phyloP scores from a whole-genome alignment of 1,140 invertebrate species.

The Neuroterus valhalla region DNA sequence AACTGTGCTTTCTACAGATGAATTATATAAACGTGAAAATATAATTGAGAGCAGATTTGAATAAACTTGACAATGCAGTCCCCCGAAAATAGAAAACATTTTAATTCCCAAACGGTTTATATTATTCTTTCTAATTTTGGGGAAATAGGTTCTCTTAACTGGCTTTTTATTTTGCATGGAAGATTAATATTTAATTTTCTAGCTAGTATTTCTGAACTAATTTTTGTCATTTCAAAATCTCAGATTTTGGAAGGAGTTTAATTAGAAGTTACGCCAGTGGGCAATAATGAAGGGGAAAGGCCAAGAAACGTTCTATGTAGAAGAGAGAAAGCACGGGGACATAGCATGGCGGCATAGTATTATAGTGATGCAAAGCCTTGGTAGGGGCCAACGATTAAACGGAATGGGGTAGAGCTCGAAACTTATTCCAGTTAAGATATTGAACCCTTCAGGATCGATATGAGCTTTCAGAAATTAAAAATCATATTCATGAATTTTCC shows the following conservation, averaged over 20 bases:
- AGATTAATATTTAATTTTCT: background rate
- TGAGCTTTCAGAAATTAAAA: slow-evolving; percentile 2
- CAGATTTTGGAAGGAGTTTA: slow-evolving; percentile 38
- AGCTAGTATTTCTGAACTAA: background rate
- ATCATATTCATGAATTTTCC: background rate
- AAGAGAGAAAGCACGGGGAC: slow-evolving; percentile 47
- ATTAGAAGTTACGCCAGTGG: slow-evolving; percentile 60
- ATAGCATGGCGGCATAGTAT: slow-evolving; percentile 51
- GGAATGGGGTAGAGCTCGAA: slow-evolving; percentile 67
- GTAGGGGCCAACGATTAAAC: slow-evolving; percentile 64
- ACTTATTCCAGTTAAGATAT: slow-evolving; percentile 69
- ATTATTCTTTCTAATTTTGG: background rate
- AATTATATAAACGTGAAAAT: slow-evolving; percentile 2
- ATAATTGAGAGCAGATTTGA: background rate
- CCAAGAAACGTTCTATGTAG: slow-evolving; percentile 58
- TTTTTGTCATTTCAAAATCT: background rate
- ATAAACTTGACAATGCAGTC: no score
- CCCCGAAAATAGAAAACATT: no score
- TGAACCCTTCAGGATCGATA: slow-evolving; percentile 59
- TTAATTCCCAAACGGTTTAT: no score
- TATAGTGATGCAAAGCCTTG: slow-evolving; percentile 63
- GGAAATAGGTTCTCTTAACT: background rate
- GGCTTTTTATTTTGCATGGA: background rate
- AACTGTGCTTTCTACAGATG: slow-evolving; percentile 31
- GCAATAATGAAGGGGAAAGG: slow-evolving; percentile 64